Evolutionary conservation across 1,140 invertebrate species (phyloP).

Genomic region (Papilio helenus): DNA sequence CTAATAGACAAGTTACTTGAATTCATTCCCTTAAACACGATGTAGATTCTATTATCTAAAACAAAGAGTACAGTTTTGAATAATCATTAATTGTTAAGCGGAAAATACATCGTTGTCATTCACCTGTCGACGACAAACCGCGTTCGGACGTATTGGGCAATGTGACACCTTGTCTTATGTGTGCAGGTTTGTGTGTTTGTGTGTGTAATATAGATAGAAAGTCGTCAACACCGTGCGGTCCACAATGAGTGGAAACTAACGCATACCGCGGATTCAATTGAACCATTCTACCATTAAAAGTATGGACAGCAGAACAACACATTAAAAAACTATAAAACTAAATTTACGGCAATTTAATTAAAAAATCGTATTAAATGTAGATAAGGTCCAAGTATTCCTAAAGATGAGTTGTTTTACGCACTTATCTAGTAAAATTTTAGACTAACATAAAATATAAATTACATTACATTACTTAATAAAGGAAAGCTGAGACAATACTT

Average conservation of each 20-base stretch:
- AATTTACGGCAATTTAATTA: neutral
- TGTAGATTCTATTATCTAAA: slow-evolving; percentile 21
- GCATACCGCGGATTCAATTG: slow-evolving; percentile 76
- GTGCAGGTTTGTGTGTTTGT: slow-evolving; percentile 43
- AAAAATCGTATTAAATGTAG: neutral
- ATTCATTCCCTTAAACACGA: neutral
- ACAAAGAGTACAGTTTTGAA: slow-evolving; percentile 14
- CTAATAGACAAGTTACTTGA: neutral
- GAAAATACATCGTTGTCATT: slow-evolving; percentile 41
- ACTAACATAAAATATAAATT: too few species aligned
- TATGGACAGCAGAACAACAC: slow-evolving; percentile 59
- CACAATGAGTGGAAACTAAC: slow-evolving; percentile 71
- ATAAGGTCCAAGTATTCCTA: too few species aligned
- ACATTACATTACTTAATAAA: too few species aligned
- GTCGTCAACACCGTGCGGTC: slow-evolving; percentile 56
- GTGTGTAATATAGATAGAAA: slow-evolving; percentile 61
- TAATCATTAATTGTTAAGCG: neutral
- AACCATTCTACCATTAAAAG: slow-evolving; percentile 70
- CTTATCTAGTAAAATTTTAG: too few species aligned
- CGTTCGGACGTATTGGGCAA: slow-evolving; percentile 59
- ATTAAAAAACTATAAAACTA: neutral
- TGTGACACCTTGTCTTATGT: slow-evolving; percentile 60
- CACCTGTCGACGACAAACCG: slow-evolving; percentile 49
- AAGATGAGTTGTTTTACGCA: too few species aligned
- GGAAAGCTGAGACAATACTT: too few species aligned